These are phyloP conservation scores for Oasisia sp. DNA, from an alignment of 2,888 invertebrate genomes.

Conservation along the genomic window DNA sequence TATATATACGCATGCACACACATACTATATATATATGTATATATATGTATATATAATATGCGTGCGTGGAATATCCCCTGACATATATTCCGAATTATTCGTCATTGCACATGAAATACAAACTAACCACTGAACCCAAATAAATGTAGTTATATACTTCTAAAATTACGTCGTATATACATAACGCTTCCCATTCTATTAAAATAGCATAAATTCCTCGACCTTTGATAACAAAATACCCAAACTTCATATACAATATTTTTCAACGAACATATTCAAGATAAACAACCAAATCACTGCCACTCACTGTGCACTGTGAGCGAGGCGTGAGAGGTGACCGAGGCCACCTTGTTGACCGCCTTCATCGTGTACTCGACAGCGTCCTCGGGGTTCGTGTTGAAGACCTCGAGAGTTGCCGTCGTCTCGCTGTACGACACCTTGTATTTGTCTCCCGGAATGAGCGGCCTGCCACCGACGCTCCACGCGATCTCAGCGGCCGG, in stretches of 20 bases:
- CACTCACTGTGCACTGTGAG: constrained; percentile 72
- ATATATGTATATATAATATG: too few relatives aligned
- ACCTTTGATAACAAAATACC: not conserved
- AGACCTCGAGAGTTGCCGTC: constrained; percentile 76
- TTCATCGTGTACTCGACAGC: constrained; percentile 79
- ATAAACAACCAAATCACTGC: not conserved
- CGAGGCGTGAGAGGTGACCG: constrained; percentile 75
- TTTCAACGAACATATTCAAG: too few relatives aligned
- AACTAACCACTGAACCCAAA: not conserved
- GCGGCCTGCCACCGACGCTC: constrained; percentile 59
- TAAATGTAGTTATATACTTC: not conserved
- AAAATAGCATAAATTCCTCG: not conserved
- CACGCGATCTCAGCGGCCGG: constrained; percentile 77
- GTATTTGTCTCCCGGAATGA: constrained; percentile 39
- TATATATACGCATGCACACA: too few relatives aligned
- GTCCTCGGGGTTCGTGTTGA: constrained; percentile 77
- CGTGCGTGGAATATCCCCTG: too few relatives aligned
- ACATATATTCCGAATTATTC: too few relatives aligned
- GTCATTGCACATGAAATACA: not conserved
- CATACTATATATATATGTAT: too few relatives aligned
- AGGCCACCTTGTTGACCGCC: constrained; percentile 76
- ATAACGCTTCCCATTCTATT: not conserved
- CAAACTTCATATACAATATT: not conserved
- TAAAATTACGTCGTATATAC: not conserved
- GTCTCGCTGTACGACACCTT: constrained; percentile 31